Percentiles rank a stretch among this genome's conserved stretches.
Evolutionary conservation across 2,797 vertebrate genomes (phyloP).

Genomic region (Danio aesculapii): DNA sequence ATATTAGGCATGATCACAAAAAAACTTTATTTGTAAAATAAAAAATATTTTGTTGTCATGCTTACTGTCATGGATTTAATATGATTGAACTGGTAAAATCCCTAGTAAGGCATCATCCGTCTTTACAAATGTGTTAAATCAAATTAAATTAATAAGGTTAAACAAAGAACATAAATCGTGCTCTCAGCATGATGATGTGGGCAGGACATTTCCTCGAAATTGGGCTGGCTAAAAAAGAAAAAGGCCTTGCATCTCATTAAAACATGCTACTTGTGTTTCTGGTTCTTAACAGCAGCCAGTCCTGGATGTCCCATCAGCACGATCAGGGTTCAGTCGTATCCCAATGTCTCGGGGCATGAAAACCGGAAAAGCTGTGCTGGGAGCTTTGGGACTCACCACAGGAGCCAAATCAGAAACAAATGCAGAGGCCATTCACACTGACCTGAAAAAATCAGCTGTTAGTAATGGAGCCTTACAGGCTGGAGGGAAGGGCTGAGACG

Average conservation of each 20-base stretch:
- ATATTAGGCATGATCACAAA: too few species aligned
- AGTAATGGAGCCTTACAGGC: constrained; percentile 81
- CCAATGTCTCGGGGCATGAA: constrained; percentile 99
- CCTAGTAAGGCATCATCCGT: too few species aligned
- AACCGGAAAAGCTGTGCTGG: constrained; percentile 91
- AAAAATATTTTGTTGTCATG: too few species aligned
- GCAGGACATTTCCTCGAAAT: too few species aligned
- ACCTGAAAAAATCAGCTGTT: constrained; percentile 92
- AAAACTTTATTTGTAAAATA: too few species aligned
- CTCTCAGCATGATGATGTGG: too few species aligned
- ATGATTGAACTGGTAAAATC: too few species aligned
- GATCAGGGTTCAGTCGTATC: constrained; percentile 93
- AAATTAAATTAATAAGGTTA: too few species aligned
- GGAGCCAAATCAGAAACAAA: constrained; percentile 92
- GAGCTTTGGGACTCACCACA: constrained; percentile 89
- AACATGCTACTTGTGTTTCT: constrained; percentile 12
- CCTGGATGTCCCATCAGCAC: constrained; percentile 86
- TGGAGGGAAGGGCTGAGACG: constrained; percentile 88
- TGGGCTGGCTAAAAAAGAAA: neutral
- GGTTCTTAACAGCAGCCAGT: constrained; percentile 78
- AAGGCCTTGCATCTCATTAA: neutral
- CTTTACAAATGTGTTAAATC: too few species aligned
- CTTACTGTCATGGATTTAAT: too few species aligned
- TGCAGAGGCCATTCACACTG: constrained; percentile 94
- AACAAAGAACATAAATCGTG: too few species aligned